Conservation (phyloP, 2,113 vertebrate genomes). For the Colius striatus region DNA sequence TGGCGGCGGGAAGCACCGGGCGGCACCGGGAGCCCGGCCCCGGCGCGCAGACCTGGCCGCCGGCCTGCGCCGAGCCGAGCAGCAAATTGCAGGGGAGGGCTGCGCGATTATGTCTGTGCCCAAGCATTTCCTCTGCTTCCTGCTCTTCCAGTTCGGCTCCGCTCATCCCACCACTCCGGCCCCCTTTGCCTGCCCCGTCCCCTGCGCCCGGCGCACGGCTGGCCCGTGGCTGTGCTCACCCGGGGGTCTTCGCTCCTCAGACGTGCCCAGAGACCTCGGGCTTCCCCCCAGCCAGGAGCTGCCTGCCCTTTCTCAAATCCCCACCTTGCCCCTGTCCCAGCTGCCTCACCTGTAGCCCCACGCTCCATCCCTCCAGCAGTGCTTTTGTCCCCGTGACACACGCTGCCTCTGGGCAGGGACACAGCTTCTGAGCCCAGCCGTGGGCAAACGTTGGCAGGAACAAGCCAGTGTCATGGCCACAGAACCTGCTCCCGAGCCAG, state of each 20-base stretch:
- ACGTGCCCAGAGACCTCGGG: too few species aligned
- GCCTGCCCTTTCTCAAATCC: fast-evolving
- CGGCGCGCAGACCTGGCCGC: neutral
- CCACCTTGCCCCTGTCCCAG: neutral
- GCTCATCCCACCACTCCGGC: neutral
- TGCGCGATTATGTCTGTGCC: slow-evolving; percentile 13
- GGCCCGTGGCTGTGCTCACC: neutral
- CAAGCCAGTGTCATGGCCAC: neutral
- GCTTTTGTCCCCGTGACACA: fast-evolving
- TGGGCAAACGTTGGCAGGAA: neutral
- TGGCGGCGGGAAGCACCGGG: neutral
- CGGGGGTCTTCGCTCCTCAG: fast-evolving
- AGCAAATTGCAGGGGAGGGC: neutral
- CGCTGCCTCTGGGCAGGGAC: neutral
- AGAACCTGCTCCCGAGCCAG: neutral
- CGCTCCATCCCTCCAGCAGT: neutral
- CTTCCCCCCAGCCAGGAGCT: neutral
- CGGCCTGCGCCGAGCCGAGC: slow-evolving; percentile 39
- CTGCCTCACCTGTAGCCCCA: fast-evolving
- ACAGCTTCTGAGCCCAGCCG: fast-evolving
- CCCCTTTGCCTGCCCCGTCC: neutral
- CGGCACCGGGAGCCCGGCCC: neutral
- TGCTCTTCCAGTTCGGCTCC: neutral
- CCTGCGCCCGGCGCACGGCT: too few species aligned
- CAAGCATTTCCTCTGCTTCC: neutral